Evolutionary conservation across 2,888 invertebrate genomes (phyloP).

Genomic region (Uropetala carovei): DNA sequence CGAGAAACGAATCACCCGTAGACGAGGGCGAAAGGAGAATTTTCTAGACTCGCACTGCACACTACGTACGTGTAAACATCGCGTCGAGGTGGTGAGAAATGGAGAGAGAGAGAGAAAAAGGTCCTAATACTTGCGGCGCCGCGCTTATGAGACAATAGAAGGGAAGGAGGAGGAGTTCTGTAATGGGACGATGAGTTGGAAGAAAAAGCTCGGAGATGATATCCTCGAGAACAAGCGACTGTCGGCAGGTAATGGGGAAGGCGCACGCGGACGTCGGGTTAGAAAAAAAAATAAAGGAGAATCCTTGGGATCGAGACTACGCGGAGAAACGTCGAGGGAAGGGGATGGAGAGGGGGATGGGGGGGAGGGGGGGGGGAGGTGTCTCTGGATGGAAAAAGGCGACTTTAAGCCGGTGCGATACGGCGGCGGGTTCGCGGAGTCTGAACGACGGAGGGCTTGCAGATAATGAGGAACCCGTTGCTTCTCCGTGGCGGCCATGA

Average conservation of each 20-base stretch:
- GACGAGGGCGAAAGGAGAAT: no score
- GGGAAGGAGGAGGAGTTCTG: not conserved
- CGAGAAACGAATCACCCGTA: no score
- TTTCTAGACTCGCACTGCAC: no score
- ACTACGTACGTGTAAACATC: no score
- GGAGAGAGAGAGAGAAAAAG: no score
- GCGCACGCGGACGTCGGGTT: no score
- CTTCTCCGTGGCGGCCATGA: not conserved
- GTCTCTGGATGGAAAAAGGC: not conserved
- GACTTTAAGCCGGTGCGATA: not conserved
- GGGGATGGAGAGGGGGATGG: not conserved
- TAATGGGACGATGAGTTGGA: not conserved
- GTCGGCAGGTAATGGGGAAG: not conserved
- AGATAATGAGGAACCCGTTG: not conserved
- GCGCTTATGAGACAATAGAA: not conserved
- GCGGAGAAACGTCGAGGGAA: not conserved
- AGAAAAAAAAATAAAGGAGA: no score
- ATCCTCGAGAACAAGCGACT: not conserved
- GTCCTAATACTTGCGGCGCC: not conserved
- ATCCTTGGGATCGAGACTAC: no score
- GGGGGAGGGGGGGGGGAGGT: not conserved
- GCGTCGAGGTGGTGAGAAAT: no score
- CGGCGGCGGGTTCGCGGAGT: not conserved
- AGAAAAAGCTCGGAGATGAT: not conserved
- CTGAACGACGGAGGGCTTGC: not conserved